Percentiles rank a stretch among this genome's conserved stretches.
These are phyloP conservation scores for Trichechus manatus DNA, from an alignment of 2,113 vertebrate genomes.

Conservation along the genomic window DNA sequence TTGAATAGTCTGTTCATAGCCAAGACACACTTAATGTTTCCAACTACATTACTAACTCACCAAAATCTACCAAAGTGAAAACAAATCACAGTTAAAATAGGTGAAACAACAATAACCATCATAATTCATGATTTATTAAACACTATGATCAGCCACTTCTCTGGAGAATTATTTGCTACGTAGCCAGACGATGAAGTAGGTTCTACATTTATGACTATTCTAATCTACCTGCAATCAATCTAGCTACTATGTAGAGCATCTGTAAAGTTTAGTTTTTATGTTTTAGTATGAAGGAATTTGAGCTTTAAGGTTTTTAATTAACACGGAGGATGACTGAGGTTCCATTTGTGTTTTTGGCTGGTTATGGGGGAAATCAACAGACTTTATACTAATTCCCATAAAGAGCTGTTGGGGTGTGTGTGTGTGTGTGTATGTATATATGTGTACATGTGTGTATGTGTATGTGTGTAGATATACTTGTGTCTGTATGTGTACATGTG, in stretches of 20 bases:
- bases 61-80: background rate
- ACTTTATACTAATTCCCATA: background rate
- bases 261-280: background rate
- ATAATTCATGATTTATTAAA: background rate
- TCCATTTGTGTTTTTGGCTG: background rate
- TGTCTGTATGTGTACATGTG: no score
- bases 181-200: background rate
- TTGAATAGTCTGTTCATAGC: background rate
- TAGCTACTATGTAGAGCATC: background rate
- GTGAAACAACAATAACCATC: background rate
- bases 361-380: background rate
- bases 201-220: background rate
- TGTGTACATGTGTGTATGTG: background rate
- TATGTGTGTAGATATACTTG: no score
- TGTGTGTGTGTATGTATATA: no score
- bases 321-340: background rate
- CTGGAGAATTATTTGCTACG: background rate
- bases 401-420: background rate
- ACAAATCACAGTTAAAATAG: conserved; percentile 14
- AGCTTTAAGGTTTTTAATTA: conserved; percentile 10
- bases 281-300: background rate
- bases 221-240: background rate
- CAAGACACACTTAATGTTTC: background rate
- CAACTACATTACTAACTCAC: background rate
- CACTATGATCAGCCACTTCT: background rate